phyloP scores from a whole-genome alignment of 2,113 vertebrate species.

The Dinomys branickii region DNA sequence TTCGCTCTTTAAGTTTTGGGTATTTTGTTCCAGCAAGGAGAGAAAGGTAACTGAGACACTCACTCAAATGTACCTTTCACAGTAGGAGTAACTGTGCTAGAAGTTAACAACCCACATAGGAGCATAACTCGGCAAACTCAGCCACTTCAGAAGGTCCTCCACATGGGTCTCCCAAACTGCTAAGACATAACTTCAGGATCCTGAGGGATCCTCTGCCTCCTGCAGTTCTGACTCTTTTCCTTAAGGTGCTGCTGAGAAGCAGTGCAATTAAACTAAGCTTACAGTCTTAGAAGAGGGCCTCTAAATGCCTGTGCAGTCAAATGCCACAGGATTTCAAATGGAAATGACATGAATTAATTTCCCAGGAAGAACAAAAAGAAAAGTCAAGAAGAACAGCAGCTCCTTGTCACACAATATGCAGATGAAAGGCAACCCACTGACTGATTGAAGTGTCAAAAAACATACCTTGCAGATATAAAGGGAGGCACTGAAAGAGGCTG shows the following conservation, averaged over 20 bases:
- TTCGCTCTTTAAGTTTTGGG: not conserved
- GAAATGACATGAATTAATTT: conserved; percentile 80
- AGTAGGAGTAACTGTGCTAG: no score
- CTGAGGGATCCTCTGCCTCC: not conserved
- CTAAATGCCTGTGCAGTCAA: conserved; percentile 57
- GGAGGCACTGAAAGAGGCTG: conserved; percentile 17
- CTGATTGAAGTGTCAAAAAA: conserved; percentile 63
- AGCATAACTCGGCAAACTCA: not conserved
- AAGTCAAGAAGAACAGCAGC: conserved; percentile 63
- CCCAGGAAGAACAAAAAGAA: conserved; percentile 70
- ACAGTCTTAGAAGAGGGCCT: conserved; percentile 57
- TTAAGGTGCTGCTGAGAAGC: conserved; percentile 31
- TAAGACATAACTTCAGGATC: not conserved
- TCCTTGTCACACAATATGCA: conserved; percentile 62
- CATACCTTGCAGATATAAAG: conserved; percentile 47
- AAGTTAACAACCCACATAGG: no score
- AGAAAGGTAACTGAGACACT: not conserved
- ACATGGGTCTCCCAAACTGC: not conserved
- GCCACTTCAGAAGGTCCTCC: not conserved
- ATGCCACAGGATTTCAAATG: conserved; percentile 73
- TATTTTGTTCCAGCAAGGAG: not conserved
- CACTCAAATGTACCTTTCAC: not conserved
- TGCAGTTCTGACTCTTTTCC: not conserved
- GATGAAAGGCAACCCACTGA: conserved; percentile 60
- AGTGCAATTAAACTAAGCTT: conserved; percentile 41